Base-by-base conservation (phyloP, 2,888 invertebrate genomes). In the Sicus ferrugineus region DNA sequence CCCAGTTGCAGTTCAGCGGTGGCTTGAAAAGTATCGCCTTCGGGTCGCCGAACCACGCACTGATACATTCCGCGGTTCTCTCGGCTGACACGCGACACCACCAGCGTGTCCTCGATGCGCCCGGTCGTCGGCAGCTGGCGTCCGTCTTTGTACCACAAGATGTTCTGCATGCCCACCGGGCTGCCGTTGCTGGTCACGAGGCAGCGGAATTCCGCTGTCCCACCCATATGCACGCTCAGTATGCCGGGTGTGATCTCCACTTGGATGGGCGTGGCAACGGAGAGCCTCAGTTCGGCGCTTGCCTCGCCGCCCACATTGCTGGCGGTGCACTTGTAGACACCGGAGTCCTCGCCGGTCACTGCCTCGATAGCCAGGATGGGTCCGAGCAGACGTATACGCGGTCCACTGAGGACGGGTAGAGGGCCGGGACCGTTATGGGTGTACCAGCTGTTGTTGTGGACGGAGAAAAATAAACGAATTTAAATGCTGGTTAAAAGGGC, bases 21-120 rank as follows among this genome's bases (percentile, higher is more conserved):
- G 9, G 91, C 92, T 81, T 93, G 93, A 30, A 91, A 91, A 2
- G 91, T 91, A 79, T 92, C 92, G 19, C 91, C 91, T 80, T 92
- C 91, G 38, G 90, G 88, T 73, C 91, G 86, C 72, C 91, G 86
- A 7, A 91, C 92, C 72, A 92, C 88, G 81, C 92, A 92, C 81
- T 92, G 92, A 81, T 92, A 92, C 91, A 92, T 92, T 76, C 92
- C 92, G 70, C 91, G 88, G 81, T 92, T 92, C 78, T 92, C 91
- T 66, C 91, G 86, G 48, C 89, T 90, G 52, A 92, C 91, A 69
- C 90, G 89, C 74, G 89, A 88, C 75, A 92, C 87, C 65, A 90
- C 86, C 66, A 92, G 80, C 46, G 89, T 88, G 77, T 91, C 91
- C 64, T 87, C 87, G 72, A 89, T 89, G 73, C 91, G 87, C 7